A percentile compares a stretch with the other conserved stretches of the same genome.
Evolutionary conservation across 1,140 invertebrate species (phyloP).

Genomic region (Augochlora pura): DNA sequence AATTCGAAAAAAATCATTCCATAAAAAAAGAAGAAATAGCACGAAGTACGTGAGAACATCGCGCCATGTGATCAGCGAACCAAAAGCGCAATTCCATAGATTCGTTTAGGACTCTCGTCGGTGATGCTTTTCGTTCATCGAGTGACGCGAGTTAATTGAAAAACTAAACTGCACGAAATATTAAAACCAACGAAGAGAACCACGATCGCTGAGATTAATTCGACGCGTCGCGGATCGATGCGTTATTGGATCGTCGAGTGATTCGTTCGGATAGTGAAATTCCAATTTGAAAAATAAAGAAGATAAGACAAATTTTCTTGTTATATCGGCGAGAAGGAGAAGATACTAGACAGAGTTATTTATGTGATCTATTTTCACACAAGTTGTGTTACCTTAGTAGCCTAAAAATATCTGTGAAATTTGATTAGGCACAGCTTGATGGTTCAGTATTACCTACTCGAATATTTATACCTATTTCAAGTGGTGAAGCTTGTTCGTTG

Average conservation of each 20-base stretch:
- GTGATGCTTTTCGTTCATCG: background rate
- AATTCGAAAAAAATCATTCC: too few relatives aligned
- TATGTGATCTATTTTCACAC: constrained; percentile 54
- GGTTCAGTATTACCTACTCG: constrained; percentile 26
- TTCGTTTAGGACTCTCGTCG: background rate
- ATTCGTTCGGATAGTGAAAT: background rate
- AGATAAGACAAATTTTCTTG: constrained; percentile 28
- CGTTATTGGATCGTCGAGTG: background rate
- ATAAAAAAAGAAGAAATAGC: too few relatives aligned
- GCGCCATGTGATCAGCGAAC: background rate
- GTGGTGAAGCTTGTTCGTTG: background rate
- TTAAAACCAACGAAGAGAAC: background rate
- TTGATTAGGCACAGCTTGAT: constrained; percentile 51
- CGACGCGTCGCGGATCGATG: background rate
- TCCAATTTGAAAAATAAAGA: background rate
- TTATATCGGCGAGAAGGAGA: constrained; percentile 10
- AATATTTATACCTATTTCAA: constrained; percentile 2
- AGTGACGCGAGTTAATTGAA: background rate
- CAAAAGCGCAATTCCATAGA: background rate
- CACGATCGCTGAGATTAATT: too few relatives aligned
- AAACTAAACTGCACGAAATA: background rate
- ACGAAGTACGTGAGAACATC: background rate
- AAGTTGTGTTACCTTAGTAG: constrained; percentile 59
- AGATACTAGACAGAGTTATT: constrained; percentile 47
- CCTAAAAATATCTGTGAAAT: constrained; percentile 62